phyloP scores from a whole-genome alignment of 2,113 vertebrate species.

The Thinocorus orbignyianus region DNA sequence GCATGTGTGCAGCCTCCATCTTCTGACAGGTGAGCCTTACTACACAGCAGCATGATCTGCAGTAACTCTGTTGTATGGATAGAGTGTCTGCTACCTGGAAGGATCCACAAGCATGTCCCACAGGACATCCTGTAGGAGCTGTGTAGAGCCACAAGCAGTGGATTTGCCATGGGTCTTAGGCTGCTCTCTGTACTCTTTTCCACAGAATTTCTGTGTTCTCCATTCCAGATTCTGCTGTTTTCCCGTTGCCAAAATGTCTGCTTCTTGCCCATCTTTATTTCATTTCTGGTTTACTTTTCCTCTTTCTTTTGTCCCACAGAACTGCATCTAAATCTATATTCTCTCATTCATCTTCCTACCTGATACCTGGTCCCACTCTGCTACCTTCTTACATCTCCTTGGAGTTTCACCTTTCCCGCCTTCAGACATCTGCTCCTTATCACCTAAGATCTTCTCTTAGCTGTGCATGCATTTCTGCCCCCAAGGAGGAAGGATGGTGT shows the following conservation, averaged over 20 bases:
- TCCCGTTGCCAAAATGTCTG: neutral
- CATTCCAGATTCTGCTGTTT: neutral
- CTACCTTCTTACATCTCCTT: neutral
- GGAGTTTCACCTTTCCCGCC: neutral
- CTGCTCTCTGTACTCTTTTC: neutral
- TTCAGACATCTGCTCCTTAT: neutral
- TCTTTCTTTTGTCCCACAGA: neutral
- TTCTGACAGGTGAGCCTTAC: neutral
- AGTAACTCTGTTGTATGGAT: neutral
- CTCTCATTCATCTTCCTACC: neutral
- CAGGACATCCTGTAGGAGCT: neutral
- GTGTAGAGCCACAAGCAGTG: neutral
- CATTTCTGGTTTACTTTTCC: neutral
- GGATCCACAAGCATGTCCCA: neutral
- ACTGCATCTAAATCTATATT: neutral
- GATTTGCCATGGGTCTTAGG: neutral
- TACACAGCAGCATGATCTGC: neutral
- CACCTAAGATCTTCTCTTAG: neutral
- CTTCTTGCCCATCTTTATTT: neutral
- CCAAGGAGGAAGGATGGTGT: neutral
- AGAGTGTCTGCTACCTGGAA: neutral
- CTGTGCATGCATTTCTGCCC: neutral
- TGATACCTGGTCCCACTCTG: neutral
- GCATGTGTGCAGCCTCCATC: neutral
- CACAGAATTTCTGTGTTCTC: neutral